phyloP scores from a whole-genome alignment of 1,140 invertebrate genomes.

The Sinella curviseta region DNA sequence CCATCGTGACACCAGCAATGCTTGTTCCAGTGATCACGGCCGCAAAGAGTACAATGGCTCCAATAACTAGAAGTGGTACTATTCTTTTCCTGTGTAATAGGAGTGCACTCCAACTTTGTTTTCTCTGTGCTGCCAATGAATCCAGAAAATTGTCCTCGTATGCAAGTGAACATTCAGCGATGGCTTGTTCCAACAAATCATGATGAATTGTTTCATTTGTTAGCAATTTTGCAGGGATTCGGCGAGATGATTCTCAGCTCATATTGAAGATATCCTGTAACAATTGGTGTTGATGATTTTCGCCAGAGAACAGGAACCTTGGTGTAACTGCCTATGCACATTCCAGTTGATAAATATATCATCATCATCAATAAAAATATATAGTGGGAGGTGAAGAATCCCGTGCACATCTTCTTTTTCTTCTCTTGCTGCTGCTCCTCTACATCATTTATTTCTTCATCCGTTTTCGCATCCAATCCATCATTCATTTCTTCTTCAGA shows the following conservation, averaged over 20 bases:
- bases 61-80: not conserved
- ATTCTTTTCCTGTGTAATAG: not conserved
- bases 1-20: not conserved
- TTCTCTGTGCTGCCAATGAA: not conserved
- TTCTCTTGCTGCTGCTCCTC: not conserved
- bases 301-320: constrained; percentile 22
- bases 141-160: not conserved
- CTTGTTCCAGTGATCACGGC: not conserved
- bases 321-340: not conserved
- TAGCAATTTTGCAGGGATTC: constrained; percentile 19
- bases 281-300: not conserved
- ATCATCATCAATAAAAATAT: not conserved
- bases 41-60: not conserved
- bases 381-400: not conserved
- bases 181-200: constrained; percentile 3
- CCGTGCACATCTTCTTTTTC: not conserved
- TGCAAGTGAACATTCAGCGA: not conserved
- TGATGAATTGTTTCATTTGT: constrained; percentile 14
- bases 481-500: too few species aligned
- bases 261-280: not conserved
- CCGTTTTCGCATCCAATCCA: too few species aligned
- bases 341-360: not conserved
- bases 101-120: not conserved
- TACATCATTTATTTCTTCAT: too few species aligned
- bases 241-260: not conserved